Conservation (phyloP, 2,888 invertebrate species). For the Operophtera brumata region DNA sequence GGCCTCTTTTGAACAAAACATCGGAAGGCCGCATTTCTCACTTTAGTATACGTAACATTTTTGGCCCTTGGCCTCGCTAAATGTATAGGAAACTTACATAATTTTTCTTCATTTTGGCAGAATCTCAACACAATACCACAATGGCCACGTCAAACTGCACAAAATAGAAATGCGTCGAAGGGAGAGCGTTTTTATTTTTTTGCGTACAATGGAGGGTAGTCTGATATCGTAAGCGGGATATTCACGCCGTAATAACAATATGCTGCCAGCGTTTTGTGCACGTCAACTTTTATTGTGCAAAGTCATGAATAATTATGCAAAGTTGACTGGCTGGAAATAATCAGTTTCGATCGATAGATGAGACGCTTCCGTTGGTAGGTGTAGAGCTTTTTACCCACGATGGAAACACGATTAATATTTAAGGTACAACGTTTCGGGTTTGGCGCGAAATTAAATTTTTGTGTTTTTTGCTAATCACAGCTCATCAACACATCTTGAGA, state of each 20-base stretch:
- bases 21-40: conserved; percentile 1
- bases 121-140: conserved; percentile 21
- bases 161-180: conserved; percentile 4
- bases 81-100: conserved; percentile 17
- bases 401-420: too few species aligned
- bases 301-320: conserved; percentile 26
- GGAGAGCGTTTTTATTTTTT: conserved; percentile 5
- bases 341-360: conserved; percentile 7
- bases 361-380: not conserved
- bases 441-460: too few species aligned
- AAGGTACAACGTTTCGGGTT: too few species aligned
- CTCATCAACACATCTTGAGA: too few species aligned
- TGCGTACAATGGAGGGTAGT: conserved; percentile 19
- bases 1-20: conserved; percentile 4
- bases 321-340: conserved; percentile 16
- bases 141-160: conserved; percentile 7
- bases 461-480: too few species aligned
- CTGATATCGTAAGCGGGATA: conserved; percentile 7
- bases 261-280: conserved; percentile 3
- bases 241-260: conserved; percentile 19
- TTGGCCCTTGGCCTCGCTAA: conserved; percentile 2
- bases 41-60: conserved; percentile 14
- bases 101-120: conserved; percentile 25
- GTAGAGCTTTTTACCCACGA: too few species aligned
- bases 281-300: conserved; percentile 17